Evolutionary conservation across 1,140 invertebrate genomes (phyloP).

Genomic region (Brachionus koreanus): DNA sequence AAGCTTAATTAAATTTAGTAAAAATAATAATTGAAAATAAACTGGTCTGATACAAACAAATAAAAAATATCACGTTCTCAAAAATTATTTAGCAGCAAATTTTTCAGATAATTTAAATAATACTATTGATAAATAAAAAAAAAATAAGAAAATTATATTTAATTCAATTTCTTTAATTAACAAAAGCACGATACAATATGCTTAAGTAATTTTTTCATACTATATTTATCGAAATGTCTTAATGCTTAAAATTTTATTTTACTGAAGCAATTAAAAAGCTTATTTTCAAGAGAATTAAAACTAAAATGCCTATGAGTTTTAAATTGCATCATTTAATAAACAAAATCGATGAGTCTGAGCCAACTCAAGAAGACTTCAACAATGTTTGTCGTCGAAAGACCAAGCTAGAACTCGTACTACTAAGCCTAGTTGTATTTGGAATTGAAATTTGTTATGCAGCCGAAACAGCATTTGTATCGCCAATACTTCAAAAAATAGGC

Average conservation of each 20-base stretch:
- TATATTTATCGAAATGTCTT: neutral
- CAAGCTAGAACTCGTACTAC: slow-evolving; percentile 72
- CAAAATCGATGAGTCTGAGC: slow-evolving; percentile 4
- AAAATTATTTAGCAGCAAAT: neutral
- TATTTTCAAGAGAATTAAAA: neutral
- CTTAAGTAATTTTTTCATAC: neutral
- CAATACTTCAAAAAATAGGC: slow-evolving; percentile 84
- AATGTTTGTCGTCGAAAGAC: slow-evolving; percentile 67
- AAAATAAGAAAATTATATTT: neutral
- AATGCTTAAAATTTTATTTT: neutral
- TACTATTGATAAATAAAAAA: neutral
- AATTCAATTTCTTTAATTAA: slow-evolving; percentile 16
- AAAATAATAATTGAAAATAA: neutral
- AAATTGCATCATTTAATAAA: neutral
- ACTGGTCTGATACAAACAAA: neutral
- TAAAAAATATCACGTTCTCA: neutral
- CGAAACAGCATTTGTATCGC: slow-evolving; percentile 92
- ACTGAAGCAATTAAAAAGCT: neutral
- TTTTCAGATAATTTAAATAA: neutral
- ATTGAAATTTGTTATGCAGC: slow-evolving; percentile 95
- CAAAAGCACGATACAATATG: neutral
- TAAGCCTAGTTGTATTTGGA: slow-evolving; percentile 90
- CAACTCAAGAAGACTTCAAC: neutral
- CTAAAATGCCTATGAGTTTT: neutral
- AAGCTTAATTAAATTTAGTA: neutral